phyloP scores from a whole-genome alignment of 2,888 invertebrate species.

The Aleiodes testaceus region DNA sequence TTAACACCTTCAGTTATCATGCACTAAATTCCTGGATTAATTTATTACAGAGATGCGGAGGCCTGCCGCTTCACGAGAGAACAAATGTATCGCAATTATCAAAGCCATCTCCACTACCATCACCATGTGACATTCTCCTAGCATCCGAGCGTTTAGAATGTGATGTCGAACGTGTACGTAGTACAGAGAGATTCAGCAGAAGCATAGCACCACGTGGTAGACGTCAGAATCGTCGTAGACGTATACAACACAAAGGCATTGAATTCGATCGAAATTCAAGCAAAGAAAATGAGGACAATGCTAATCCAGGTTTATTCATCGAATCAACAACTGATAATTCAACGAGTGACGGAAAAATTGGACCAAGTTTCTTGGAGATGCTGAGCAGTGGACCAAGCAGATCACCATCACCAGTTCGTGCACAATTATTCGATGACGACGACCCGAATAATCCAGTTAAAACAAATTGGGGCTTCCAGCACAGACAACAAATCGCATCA shows the following conservation, averaged over 20 bases:
- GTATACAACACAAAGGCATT: conserved; percentile 61
- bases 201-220: conserved; percentile 77
- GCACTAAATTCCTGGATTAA: neutral
- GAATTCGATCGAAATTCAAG: conserved; percentile 62
- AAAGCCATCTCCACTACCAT: conserved; percentile 62
- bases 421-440: conserved; percentile 63
- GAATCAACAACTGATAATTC: conserved; percentile 54
- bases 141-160: conserved; percentile 73
- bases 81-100: conserved; percentile 69
- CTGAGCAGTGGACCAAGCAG: conserved; percentile 69
- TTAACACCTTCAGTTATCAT: neutral
- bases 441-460: conserved; percentile 67
- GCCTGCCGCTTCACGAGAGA: conserved; percentile 68
- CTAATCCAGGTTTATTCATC: conserved; percentile 56
- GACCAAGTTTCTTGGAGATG: conserved; percentile 70
- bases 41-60: conserved; percentile 63
- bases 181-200: conserved; percentile 79
- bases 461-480: conserved; percentile 68
- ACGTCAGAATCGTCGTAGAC: conserved; percentile 66
- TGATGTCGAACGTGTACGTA: conserved; percentile 79
- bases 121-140: conserved; percentile 64
- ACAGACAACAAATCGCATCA: neutral
- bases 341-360: conserved; percentile 54
- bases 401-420: conserved; percentile 70
- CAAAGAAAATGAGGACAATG: conserved; percentile 68